phyloP scores from a whole-genome alignment of 2,113 vertebrate species.

The Jaculus jaculus region DNA sequence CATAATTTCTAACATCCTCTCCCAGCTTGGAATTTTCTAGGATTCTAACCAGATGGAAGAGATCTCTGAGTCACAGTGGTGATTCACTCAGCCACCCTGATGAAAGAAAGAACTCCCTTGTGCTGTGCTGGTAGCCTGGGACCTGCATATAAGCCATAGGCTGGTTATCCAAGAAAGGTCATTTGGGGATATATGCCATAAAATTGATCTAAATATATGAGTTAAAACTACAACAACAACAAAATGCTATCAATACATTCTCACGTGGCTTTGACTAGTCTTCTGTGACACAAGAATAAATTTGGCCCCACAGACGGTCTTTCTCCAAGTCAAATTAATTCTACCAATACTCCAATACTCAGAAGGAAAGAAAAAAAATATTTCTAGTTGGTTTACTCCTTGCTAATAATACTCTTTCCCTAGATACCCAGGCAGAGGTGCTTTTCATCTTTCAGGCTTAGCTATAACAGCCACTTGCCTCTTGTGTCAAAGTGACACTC shows the following conservation, averaged over 20 bases:
- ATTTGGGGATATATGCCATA: neutral
- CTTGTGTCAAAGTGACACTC: neutral
- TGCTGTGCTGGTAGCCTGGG: neutral
- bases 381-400: neutral
- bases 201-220: neutral
- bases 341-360: neutral
- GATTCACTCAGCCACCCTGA: neutral
- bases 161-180: neutral
- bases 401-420: neutral
- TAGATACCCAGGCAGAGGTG: neutral
- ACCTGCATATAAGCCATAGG: neutral
- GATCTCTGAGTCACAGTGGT: neutral
- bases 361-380: neutral
- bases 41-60: neutral
- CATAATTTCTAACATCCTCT: neutral
- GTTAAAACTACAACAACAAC: neutral
- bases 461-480: neutral
- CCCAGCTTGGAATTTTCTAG: neutral
- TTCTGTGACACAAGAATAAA: neutral
- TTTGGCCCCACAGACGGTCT: neutral
- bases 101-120: neutral
- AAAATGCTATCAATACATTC: neutral
- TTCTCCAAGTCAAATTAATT: neutral
- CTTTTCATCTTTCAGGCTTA: constrained; percentile 27
- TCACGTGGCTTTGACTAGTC: neutral